A percentile compares a stretch with the other conserved stretches of the same genome.
These are phyloP conservation scores for Thaumetopoea pityocampa DNA, from an alignment of 1,140 invertebrate genomes.

Conservation along the genomic window DNA sequence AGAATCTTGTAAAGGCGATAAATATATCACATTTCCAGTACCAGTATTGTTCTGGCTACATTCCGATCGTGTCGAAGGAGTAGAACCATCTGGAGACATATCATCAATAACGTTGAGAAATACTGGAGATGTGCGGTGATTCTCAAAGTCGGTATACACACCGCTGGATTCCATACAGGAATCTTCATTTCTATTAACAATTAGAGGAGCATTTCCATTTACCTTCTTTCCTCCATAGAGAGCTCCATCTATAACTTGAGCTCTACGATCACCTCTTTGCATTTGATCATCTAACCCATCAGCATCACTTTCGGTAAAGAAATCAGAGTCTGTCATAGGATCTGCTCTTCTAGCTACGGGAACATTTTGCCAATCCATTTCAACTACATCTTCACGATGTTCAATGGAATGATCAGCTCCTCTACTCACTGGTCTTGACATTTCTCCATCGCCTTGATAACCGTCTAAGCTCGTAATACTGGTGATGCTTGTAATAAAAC, in stretches of 20 bases:
- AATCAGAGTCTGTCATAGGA: slow-evolving; percentile 92
- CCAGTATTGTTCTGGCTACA: slow-evolving; percentile 61
- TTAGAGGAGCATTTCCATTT: slow-evolving; percentile 65
- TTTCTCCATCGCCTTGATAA: slow-evolving; percentile 91
- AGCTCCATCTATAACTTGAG: slow-evolving; percentile 89
- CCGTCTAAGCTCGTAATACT: slow-evolving; percentile 91
- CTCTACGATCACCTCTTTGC: slow-evolving; percentile 80
- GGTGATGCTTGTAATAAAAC: slow-evolving; percentile 89
- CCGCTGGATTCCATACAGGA: slow-evolving; percentile 90
- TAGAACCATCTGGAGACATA: slow-evolving; percentile 77
- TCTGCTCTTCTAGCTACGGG: slow-evolving; percentile 79
- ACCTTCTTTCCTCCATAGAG: slow-evolving; percentile 83
- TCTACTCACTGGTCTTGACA: slow-evolving; percentile 86
- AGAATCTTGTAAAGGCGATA: slow-evolving; percentile 43
- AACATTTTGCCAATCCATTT: slow-evolving; percentile 75
- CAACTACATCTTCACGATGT: slow-evolving; percentile 62
- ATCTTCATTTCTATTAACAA: slow-evolving; percentile 76
- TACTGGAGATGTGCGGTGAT: slow-evolving; percentile 73
- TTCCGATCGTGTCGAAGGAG: slow-evolving; percentile 70
- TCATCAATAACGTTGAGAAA: slow-evolving; percentile 74
- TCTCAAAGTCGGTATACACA: slow-evolving; percentile 89
- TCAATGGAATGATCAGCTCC: slow-evolving; percentile 81
- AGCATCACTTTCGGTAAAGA: slow-evolving; percentile 91
- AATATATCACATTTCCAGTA: slow-evolving; percentile 42
- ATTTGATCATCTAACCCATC: slow-evolving; percentile 86